phyloP scores from a whole-genome alignment of 1,140 invertebrate genomes.

The Lepidurus arcticus region DNA sequence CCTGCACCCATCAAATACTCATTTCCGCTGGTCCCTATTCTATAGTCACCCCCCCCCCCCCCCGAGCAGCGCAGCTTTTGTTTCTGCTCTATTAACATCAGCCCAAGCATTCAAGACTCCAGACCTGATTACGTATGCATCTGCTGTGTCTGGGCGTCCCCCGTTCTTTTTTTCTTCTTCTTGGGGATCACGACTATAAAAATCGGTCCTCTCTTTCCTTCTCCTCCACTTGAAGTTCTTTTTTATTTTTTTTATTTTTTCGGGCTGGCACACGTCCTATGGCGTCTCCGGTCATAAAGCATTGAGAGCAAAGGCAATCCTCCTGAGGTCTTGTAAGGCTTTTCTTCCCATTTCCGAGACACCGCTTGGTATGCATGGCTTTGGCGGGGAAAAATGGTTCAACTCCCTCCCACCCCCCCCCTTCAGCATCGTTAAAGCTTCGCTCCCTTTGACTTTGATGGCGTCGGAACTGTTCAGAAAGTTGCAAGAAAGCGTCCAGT shows the following conservation, averaged over 20 bases:
- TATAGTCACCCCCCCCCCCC: not conserved
- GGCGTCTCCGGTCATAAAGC: not conserved
- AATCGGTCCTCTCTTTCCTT: not conserved
- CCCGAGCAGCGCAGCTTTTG: not conserved
- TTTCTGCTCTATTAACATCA: constrained; percentile 19
- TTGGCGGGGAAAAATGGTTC: constrained; percentile 4
- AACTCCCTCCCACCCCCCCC: not conserved
- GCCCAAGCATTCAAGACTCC: not conserved
- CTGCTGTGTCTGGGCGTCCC: not conserved
- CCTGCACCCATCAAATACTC: not conserved
- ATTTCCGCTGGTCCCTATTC: not conserved
- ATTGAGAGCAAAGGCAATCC: constrained; percentile 17
- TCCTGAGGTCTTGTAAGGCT: constrained; percentile 21
- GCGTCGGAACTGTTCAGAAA: not conserved
- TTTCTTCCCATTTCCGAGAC: constrained; percentile 12
- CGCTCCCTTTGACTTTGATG: not conserved
- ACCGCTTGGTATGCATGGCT: constrained; percentile 16
- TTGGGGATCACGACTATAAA: constrained; percentile 10
- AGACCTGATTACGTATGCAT: constrained; percentile 13
- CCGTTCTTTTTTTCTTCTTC: not conserved
- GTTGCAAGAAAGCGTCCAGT: too few species aligned
- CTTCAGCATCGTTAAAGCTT: not conserved
- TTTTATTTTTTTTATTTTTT: not conserved
- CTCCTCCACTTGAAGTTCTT: not conserved
- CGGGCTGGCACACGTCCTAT: not conserved